phyloP scores from a whole-genome alignment of 2,113 vertebrate species.

The Mormoops blainvillei region DNA sequence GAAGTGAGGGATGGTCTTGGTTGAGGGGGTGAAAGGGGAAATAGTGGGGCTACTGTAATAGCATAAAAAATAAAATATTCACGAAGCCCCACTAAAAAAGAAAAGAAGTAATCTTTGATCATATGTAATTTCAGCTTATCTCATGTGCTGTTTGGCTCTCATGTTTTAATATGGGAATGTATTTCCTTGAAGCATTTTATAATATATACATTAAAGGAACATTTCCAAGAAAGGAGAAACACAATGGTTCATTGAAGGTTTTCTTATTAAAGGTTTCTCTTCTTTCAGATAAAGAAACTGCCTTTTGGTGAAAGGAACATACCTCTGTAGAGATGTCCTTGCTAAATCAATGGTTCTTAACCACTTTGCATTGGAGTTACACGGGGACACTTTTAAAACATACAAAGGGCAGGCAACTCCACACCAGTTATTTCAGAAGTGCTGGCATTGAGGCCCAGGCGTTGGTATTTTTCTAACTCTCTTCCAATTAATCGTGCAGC shows the following conservation, averaged over 20 bases:
- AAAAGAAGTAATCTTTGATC: neutral
- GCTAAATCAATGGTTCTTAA: neutral
- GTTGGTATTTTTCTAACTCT: neutral
- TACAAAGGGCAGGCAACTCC: neutral
- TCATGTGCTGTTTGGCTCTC: neutral
- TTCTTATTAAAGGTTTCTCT: neutral
- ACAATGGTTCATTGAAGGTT: neutral
- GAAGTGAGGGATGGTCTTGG: too few relatives aligned
- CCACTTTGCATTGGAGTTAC: neutral
- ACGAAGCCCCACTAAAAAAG: too few relatives aligned
- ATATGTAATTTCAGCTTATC: neutral
- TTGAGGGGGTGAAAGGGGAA: too few relatives aligned
- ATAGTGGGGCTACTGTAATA: too few relatives aligned
- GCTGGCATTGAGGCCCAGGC: neutral
- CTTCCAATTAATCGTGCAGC: neutral
- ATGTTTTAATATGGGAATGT: neutral
- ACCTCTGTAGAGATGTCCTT: neutral
- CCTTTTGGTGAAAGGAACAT: neutral
- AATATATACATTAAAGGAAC: neutral
- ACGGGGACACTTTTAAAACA: neutral
- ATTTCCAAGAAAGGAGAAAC: neutral
- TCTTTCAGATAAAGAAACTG: neutral
- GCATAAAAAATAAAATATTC: too few relatives aligned
- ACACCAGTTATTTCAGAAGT: neutral
- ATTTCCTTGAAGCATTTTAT: neutral